A percentile compares a stretch with the other conserved stretches of the same genome.
Evolutionary conservation across 1,140 invertebrate genomes (phyloP).

Genomic region (Trypoxylus dichotomus): DNA sequence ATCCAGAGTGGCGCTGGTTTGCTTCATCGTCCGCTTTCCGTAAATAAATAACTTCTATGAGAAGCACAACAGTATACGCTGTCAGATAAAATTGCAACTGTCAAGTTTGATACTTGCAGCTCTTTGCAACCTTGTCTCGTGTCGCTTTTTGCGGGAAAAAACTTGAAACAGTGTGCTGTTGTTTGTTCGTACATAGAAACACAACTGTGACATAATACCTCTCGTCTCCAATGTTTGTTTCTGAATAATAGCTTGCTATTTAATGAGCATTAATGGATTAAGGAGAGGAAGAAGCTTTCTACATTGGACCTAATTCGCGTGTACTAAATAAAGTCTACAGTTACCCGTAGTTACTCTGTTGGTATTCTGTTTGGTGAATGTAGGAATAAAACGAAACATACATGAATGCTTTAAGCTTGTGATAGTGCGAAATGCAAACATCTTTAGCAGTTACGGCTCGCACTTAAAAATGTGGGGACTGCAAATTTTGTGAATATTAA

Average conservation of each 20-base stretch:
- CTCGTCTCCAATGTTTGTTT: not conserved
- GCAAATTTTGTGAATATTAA: too few species aligned
- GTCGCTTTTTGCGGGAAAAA: not conserved
- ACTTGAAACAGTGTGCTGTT: not conserved
- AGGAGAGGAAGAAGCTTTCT: not conserved
- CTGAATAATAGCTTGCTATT: not conserved
- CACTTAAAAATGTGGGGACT: too few species aligned
- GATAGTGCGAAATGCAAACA: too few species aligned
- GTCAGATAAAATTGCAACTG: not conserved
- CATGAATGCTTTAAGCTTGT: too few species aligned
- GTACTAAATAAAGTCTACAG: too few species aligned
- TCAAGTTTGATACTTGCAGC: not conserved
- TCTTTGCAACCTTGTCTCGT: not conserved
- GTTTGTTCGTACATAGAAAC: not conserved
- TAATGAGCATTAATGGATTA: not conserved
- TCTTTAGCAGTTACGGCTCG: too few species aligned
- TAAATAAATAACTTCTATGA: conserved; percentile 2
- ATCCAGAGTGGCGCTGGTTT: not conserved
- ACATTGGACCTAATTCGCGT: not conserved
- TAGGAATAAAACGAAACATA: too few species aligned
- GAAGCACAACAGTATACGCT: not conserved
- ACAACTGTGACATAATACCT: not conserved
- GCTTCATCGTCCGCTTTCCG: not conserved
- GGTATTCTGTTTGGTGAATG: too few species aligned
- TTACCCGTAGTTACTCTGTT: too few species aligned